A percentile compares a stretch with the other conserved stretches of the same genome.
phyloP scores from a whole-genome alignment of 2,888 invertebrate genomes.

The Sminthurides aquaticus region DNA sequence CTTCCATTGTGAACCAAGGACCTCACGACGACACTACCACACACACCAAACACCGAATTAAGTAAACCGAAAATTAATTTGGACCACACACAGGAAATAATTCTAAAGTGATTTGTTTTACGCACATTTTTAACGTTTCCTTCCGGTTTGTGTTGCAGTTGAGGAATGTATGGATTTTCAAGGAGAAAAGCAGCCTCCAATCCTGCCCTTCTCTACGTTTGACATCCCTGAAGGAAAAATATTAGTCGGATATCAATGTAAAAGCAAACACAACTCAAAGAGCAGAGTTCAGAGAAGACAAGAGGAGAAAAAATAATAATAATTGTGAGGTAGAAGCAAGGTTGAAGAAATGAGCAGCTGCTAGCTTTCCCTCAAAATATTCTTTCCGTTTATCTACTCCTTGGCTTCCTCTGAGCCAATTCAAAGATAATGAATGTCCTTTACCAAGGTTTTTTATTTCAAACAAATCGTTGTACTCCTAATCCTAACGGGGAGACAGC shows the following conservation, averaged over 20 bases:
- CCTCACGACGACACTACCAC: neutral
- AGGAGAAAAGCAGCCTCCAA: neutral
- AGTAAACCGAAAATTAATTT: too few relatives aligned
- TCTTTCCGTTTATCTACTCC: neutral
- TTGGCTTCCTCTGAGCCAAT: neutral
- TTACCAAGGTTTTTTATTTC: conserved; percentile 5
- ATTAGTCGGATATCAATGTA: too few relatives aligned
- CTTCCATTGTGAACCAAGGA: conserved; percentile 11
- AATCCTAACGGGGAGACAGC: neutral
- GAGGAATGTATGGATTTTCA: neutral
- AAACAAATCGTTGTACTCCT: neutral
- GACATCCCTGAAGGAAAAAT: too few relatives aligned
- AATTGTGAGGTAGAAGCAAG: neutral
- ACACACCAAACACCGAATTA: neutral
- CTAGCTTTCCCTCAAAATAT: neutral
- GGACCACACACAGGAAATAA: too few relatives aligned
- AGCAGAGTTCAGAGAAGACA: neutral
- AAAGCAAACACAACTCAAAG: too few relatives aligned
- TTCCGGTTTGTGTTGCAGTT: neutral
- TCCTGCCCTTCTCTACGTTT: too few relatives aligned
- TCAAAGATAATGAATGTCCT: neutral
- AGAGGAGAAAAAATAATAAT: neutral
- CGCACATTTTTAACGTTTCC: too few relatives aligned
- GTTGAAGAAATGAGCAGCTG: neutral
- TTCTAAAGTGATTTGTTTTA: too few relatives aligned